Base-by-base conservation (phyloP, 2,113 vertebrate species). In the Bostrychus sinensis region DNA sequence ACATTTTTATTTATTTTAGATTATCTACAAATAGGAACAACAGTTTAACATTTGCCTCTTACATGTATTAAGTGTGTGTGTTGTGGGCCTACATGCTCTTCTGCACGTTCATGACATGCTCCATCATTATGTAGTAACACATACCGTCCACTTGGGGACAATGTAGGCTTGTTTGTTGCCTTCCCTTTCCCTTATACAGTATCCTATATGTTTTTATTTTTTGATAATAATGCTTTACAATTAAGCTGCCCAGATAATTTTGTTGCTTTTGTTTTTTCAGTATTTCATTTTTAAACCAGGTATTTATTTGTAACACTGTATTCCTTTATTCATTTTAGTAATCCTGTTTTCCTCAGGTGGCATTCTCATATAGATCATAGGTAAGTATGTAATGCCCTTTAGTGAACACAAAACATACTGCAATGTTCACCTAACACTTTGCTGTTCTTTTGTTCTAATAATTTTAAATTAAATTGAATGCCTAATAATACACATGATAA, bases 131-230 rank as follows among this genome's bases (percentile, higher is more conserved):
- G 77, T 51, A 80, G 8, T 80, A 70, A 17, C 2, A 20, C 0
- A 25, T 32, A 16, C 43, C 59, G 1, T 0, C 71, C 86, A 84
- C 81, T 50, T 10, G 34, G 75, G 3, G 77, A 66, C 72, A 65
- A 41, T 75, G 58, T 38, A 65, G 57, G 26, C 66, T 32, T 37
- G 38, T 45, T 77, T 70, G 25, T 64, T 56, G 28, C 10, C 30
- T 53, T 65, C 36, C 4, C 11, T 25, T 30, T 4, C 70, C 7
- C 13, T 58, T 1, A 3, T 19, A 36, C 36, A 0, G 8, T 23
- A 17, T 48, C 22, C 12, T 59, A 16, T 48, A 9, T 25, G n/a
- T 7, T 42, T 14, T 23, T 48, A 6, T 14, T 25, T 13, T n/a
- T n/a, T n/a, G n/a, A n/a, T n/a, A n/a, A n/a, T 25, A 48, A 14